Evolutionary conservation across 2,797 vertebrate species (phyloP).

Genomic region (Alcedo atthis): DNA sequence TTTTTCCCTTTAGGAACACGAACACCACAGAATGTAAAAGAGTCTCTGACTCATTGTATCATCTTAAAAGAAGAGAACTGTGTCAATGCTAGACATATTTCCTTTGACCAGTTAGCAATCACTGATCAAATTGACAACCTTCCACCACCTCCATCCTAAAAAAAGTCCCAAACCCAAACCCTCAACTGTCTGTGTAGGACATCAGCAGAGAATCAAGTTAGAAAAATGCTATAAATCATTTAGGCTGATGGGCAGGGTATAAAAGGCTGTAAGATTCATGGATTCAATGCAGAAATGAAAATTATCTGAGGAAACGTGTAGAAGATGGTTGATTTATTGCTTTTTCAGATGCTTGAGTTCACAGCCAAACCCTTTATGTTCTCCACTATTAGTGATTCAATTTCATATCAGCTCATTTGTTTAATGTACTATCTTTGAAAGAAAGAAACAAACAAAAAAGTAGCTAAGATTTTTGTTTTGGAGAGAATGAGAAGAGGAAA

Average conservation of each 20-base stretch:
- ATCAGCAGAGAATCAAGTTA: background rate
- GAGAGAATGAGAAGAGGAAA: background rate
- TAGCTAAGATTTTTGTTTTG: background rate
- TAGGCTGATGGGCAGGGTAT: background rate
- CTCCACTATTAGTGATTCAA: background rate
- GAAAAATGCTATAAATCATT: accelerated
- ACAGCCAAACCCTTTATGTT: background rate
- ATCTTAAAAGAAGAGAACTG: background rate
- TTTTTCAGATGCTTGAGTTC: background rate
- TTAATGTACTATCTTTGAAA: background rate
- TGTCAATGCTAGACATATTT: background rate
- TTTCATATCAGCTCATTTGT: background rate
- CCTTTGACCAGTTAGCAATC: background rate
- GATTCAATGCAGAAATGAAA: background rate
- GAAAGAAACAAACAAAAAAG: background rate
- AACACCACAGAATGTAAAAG: background rate
- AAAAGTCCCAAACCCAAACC: no score
- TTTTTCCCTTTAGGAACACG: background rate
- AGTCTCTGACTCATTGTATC: background rate
- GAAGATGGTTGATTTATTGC: background rate
- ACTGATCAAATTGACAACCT: background rate
- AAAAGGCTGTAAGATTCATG: background rate
- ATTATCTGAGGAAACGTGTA: background rate
- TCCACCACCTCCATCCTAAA: background rate
- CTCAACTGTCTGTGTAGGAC: background rate